A percentile compares a stretch with the other conserved stretches of the same genome.
These are phyloP conservation scores for Lordiphosa collinella DNA, from an alignment of 1,140 invertebrate species.

Conservation along the genomic window DNA sequence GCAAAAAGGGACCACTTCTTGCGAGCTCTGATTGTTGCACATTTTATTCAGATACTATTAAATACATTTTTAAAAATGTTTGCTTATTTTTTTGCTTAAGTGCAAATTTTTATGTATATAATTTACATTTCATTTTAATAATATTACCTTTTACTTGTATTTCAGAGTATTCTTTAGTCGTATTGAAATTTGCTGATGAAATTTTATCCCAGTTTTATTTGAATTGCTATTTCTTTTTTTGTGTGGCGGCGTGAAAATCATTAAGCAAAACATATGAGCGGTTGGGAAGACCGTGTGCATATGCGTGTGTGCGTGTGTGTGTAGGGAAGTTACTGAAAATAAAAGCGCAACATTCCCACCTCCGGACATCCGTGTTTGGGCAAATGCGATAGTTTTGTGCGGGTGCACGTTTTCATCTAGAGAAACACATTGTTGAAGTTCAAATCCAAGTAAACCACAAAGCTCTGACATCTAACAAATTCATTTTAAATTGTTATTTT, in stretches of 20 bases:
- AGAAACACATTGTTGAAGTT: neutral
- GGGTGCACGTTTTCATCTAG: conserved; percentile 17
- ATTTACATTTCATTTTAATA: too few species aligned
- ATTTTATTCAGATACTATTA: too few species aligned
- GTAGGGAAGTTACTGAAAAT: conserved; percentile 55
- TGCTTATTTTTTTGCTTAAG: too few species aligned
- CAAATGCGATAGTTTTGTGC: conserved; percentile 32
- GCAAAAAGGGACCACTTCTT: too few species aligned
- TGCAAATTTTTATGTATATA: too few species aligned
- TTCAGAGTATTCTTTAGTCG: neutral
- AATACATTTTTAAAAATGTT: too few species aligned
- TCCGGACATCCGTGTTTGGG: neutral
- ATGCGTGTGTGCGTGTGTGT: neutral
- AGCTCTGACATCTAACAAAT: conserved; percentile 9
- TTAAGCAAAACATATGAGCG: conserved; percentile 66
- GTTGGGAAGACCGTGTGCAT: conserved; percentile 6
- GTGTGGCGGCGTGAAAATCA: conserved; percentile 54
- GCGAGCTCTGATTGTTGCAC: too few species aligned
- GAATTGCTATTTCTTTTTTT: conserved; percentile 37
- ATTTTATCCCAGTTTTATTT: conserved; percentile 43
- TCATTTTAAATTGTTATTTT: neutral
- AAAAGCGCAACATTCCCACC: conserved; percentile 27
- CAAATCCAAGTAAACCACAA: neutral
- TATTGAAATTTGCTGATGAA: neutral
- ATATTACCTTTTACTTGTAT: too few species aligned